A percentile compares a stretch with the other conserved stretches of the same genome.
Conservation (phyloP, 2,113 vertebrate genomes). For the Chascanopsetta lugubris region DNA sequence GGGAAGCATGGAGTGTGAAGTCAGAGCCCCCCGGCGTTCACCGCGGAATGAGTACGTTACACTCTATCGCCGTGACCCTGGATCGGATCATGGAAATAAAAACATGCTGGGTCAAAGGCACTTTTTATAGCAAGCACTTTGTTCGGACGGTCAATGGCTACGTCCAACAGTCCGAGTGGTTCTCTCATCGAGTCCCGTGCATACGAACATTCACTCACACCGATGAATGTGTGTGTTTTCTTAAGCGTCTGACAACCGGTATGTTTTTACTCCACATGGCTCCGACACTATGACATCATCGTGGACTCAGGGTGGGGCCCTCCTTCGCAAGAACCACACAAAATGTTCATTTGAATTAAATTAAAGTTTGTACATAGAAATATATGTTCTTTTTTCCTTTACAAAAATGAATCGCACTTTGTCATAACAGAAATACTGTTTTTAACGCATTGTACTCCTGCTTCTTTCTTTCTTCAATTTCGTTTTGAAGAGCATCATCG, state of each 20-base stretch:
- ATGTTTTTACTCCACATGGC: slow-evolving; percentile 47
- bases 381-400: slow-evolving; percentile 68
- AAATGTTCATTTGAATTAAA: slow-evolving; percentile 76
- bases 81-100: slow-evolving; percentile 35
- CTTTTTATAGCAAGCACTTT: slow-evolving; percentile 72
- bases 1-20: slow-evolving; percentile 6
- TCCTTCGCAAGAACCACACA: slow-evolving; percentile 66
- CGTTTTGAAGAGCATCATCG: slow-evolving; percentile 59
- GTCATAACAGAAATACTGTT: slow-evolving; percentile 76
- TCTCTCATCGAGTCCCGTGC: slow-evolving; percentile 1
- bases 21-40: slow-evolving; percentile 16
- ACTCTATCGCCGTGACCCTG: slow-evolving; percentile 27
- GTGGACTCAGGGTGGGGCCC: slow-evolving; percentile 44
- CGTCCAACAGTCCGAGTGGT: slow-evolving; percentile 13
- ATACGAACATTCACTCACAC: slow-evolving; percentile 21
- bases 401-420: slow-evolving; percentile 84
- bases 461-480: slow-evolving; percentile 55
- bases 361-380: slow-evolving; percentile 82
- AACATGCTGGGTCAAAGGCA: slow-evolving; percentile 61
- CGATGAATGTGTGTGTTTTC: slow-evolving; percentile 46
- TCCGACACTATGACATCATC: slow-evolving; percentile 29
- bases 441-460: slow-evolving; percentile 73
- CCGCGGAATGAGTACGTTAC: slow-evolving; percentile 10
- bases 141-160: slow-evolving; percentile 48
- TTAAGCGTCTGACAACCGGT: slow-evolving; percentile 51